Percentiles rank a stretch among this genome's conserved stretches.
phyloP scores from a whole-genome alignment of 2,888 invertebrate species.

The Eupithecia inturbata region DNA sequence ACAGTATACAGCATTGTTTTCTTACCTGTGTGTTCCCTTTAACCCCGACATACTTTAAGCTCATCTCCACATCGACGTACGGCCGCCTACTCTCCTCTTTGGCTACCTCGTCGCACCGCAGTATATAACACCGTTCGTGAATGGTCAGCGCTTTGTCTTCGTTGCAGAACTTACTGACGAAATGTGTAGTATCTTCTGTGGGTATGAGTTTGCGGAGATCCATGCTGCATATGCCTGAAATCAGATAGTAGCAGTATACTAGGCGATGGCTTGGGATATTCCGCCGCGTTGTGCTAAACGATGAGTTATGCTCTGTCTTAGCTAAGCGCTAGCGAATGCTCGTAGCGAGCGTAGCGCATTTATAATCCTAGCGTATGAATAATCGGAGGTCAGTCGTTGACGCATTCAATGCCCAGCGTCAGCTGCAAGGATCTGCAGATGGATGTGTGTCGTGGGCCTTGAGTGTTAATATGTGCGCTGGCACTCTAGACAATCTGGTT shows the following conservation, averaged over 20 bases:
- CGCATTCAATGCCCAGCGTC: no score
- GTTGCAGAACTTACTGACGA: slow-evolving; percentile 69
- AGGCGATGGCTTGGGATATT: neutral
- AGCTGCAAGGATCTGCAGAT: no score
- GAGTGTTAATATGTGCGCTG: no score
- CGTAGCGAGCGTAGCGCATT: no score
- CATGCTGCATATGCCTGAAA: slow-evolving; percentile 76
- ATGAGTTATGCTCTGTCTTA: no score
- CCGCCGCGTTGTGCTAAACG: no score
- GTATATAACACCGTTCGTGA: slow-evolving; percentile 72
- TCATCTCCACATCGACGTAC: slow-evolving; percentile 80
- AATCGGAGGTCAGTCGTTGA: no score
- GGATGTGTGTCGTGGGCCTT: no score
- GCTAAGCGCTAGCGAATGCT: no score
- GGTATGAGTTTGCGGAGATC: slow-evolving; percentile 80
- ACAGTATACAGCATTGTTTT: neutral
- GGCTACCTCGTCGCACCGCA: slow-evolving; percentile 57
- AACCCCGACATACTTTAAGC: slow-evolving; percentile 68
- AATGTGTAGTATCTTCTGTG: slow-evolving; percentile 66
- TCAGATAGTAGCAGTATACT: neutral
- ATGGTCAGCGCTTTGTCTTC: slow-evolving; percentile 65
- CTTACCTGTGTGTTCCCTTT: slow-evolving; percentile 55
- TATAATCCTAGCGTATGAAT: no score
- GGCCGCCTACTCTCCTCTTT: slow-evolving; percentile 58
- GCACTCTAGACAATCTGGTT: no score